phyloP scores from a whole-genome alignment of 92 coral and sea anemone species.

The Zoanthus gigantus region DNA sequence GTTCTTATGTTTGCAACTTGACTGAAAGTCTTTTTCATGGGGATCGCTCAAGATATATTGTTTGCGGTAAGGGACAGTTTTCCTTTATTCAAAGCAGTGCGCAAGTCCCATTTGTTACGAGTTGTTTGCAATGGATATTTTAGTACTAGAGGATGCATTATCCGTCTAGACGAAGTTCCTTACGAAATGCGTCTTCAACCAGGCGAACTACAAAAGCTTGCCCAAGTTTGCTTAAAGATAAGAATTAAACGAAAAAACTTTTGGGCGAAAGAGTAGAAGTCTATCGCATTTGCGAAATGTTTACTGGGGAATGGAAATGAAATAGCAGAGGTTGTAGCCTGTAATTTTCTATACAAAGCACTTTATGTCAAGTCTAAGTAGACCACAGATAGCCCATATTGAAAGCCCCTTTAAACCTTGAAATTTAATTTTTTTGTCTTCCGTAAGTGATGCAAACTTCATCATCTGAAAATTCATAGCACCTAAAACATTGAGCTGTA shows the following conservation, averaged over 20 bases:
- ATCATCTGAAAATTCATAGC: conserved; percentile 1
- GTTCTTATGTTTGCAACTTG: conserved; percentile 60
- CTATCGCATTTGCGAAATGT: too few relatives aligned
- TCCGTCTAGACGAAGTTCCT: too few relatives aligned
- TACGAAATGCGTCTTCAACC: too few relatives aligned
- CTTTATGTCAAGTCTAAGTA: conserved; percentile 49
- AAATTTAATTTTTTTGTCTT: conserved; percentile 7
- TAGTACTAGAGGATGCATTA: too few relatives aligned
- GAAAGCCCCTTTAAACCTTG: not conserved
- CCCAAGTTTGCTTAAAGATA: too few relatives aligned
- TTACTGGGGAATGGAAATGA: too few relatives aligned
- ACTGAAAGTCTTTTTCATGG: conserved; percentile 56
- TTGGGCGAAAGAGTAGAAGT: too few relatives aligned
- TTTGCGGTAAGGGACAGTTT: conserved; percentile 65
- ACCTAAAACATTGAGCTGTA: conserved; percentile 30
- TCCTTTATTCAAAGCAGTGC: too few relatives aligned
- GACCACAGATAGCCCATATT: conserved; percentile 28
- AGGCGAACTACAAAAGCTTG: too few relatives aligned
- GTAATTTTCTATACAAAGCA: conserved; percentile 38
- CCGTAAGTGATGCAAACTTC: conserved; percentile 5
- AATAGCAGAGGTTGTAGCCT: conserved; percentile 38
- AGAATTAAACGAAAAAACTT: too few relatives aligned
- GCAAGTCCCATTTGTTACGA: too few relatives aligned
- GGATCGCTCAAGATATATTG: conserved; percentile 64
- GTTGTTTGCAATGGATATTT: too few relatives aligned